Evolutionary conservation across 2,113 vertebrate genomes (phyloP), one percentile per base, ranked within the genome.

Genomic region (Alectura lathami): DNA sequence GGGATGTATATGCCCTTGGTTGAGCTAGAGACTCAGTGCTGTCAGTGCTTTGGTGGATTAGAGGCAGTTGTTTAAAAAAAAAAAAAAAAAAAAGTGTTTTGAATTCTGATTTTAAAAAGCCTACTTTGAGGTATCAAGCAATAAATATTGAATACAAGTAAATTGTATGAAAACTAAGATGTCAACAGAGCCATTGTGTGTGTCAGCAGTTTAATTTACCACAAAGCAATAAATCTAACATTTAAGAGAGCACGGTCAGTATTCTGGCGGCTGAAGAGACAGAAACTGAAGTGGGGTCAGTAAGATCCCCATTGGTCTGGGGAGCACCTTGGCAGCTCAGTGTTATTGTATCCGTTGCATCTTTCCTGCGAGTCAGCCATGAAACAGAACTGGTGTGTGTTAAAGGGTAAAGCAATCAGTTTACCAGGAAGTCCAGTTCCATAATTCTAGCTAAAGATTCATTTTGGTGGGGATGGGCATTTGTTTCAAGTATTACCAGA

Each of bases 301-400:
- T 69, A 69, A 38, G 38, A 74, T 68, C n/a, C 17, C 8, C 16
- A 5, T 9, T 54, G 40, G 17, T 43, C 29, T 34, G 45, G 34
- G 1, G 13, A 88, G 26, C 6, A 17, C 26, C 15, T 23, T 57
- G 42, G 22, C 45, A 76, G 26, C 1, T 3, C 50, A 48, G n/a
- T 2, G 2, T 53, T 50, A 26, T 16, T 43, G 11, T 0, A 2
- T 38, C 16, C 63, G 56, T 40, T 13, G 43, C 47, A 30, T 6
- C 38, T 74, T 67, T 27, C 45, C 26, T 89, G 81, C 0, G 0
- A 64, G 15, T 81, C 43, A 84, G 40, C 17, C 24, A 42, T 64
- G 30, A 56, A 63, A 64, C 15, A 3, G 34, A 43, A 53, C 13
- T 29, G 23, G 17, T 66, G 15, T 15, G 45, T 62, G 17, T 17